phyloP scores from a whole-genome alignment of 2,113 vertebrate genomes.

The Halcyon senegalensis region DNA sequence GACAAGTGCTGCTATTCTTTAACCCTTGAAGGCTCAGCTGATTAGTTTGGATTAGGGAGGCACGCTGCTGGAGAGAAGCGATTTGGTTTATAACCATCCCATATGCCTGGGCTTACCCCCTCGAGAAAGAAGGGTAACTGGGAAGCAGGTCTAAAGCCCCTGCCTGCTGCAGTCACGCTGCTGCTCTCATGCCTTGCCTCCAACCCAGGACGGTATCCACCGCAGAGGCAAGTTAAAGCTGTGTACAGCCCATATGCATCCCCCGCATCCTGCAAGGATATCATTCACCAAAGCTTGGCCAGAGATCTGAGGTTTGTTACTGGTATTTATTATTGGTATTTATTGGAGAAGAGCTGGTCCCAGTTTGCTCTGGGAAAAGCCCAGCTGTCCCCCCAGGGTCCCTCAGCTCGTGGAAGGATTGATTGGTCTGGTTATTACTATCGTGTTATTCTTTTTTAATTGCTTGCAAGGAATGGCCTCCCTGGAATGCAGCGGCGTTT shows the following conservation, averaged over 20 bases:
- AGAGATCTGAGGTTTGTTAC: not conserved
- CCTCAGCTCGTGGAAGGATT: not conserved
- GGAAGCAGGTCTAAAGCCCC: not conserved
- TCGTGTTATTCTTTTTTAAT: slow-evolving; percentile 21
- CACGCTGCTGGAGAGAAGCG: slow-evolving; percentile 9
- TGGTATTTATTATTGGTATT: not conserved
- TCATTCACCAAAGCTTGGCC: not conserved
- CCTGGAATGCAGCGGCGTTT: not conserved
- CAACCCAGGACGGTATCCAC: rapidly evolving
- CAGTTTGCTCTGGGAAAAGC: not conserved
- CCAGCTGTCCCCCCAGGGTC: not conserved
- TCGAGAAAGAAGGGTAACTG: not conserved
- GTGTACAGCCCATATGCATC: not conserved
- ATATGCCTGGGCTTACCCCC: not conserved
- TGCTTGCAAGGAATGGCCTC: not conserved
- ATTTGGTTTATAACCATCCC: not conserved
- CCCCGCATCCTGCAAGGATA: not conserved
- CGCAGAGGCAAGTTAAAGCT: not conserved
- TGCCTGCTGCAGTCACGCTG: not conserved
- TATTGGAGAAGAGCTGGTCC: not conserved
- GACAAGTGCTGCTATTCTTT: slow-evolving; percentile 65
- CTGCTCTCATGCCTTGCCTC: not conserved
- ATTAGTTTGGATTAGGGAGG: slow-evolving; percentile 40
- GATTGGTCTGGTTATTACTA: slow-evolving; percentile 14
- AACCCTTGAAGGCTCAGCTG: slow-evolving; percentile 70